Percentiles rank a stretch among this genome's conserved stretches.
Conservation (phyloP, 2,113 vertebrate genomes). For the Ctenodactylus gundi region DNA sequence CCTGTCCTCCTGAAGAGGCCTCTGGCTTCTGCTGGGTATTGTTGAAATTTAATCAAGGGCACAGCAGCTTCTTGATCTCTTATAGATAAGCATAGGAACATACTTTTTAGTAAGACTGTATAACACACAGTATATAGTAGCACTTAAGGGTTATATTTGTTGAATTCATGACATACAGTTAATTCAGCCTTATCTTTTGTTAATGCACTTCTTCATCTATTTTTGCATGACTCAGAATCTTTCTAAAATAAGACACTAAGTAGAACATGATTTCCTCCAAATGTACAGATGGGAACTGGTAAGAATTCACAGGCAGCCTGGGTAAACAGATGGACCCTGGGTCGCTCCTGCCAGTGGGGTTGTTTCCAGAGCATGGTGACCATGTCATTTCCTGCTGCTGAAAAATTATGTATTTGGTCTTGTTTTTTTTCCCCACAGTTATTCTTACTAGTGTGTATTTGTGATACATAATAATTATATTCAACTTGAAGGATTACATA, state of each 20-base stretch:
- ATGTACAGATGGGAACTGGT: slow-evolving; percentile 65
- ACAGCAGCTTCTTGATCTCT: not conserved
- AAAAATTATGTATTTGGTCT: slow-evolving; percentile 23
- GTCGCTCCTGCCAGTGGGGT: not conserved
- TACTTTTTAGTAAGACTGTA: not conserved
- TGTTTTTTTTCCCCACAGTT: not conserved
- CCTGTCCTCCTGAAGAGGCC: not conserved
- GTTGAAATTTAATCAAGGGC: not conserved
- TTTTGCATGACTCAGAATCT: slow-evolving; percentile 38
- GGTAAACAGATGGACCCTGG: slow-evolving; percentile 65
- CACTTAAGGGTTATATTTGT: slow-evolving; percentile 25
- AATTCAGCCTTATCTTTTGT: slow-evolving; percentile 24
- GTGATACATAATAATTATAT: too few species aligned
- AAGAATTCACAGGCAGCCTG: slow-evolving; percentile 62
- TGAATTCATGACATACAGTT: not conserved
- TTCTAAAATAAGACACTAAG: slow-evolving; percentile 64
- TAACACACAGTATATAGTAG: not conserved
- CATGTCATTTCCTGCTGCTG: slow-evolving; percentile 4
- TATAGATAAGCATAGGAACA: not conserved
- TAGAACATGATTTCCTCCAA: slow-evolving; percentile 58
- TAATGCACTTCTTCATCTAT: not conserved
- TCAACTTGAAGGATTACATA: too few species aligned
- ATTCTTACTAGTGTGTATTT: too few species aligned
- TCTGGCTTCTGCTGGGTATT: not conserved
- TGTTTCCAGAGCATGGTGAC: slow-evolving; percentile 13